Conservation (phyloP, 1,140 invertebrate genomes). For the Saccostrea cuccullata region DNA sequence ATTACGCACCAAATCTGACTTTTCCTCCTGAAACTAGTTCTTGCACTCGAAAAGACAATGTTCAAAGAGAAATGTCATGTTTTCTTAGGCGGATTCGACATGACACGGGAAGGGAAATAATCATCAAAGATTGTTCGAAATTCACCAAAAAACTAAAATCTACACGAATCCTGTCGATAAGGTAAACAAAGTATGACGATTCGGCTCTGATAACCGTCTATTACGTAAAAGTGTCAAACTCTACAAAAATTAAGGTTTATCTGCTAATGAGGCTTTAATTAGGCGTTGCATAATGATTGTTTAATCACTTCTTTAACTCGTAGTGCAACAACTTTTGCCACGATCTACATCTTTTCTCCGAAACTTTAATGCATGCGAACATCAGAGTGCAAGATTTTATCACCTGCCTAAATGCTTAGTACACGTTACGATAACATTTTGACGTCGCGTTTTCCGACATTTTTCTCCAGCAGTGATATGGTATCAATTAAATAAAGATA, state of each 20-base stretch:
- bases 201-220: neutral
- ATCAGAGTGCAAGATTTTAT: too few species aligned
- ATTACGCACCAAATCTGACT: neutral
- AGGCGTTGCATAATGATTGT: neutral
- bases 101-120: slow-evolving; percentile 5
- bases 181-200: slow-evolving; percentile 10
- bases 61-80: neutral
- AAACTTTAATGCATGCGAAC: too few species aligned
- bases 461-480: neutral
- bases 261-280: slow-evolving; percentile 2
- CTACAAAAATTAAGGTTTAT: neutral
- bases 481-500: slow-evolving; percentile 18
- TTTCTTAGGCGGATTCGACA: neutral
- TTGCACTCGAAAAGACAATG: slow-evolving; percentile 19
- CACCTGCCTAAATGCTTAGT: too few species aligned
- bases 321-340: neutral
- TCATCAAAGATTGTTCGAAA: neutral
- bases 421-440: neutral
- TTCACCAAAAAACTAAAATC: neutral
- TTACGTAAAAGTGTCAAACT: slow-evolving; percentile 23
- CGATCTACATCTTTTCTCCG: neutral
- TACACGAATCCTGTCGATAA: neutral
- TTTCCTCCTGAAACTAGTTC: neutral
- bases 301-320: neutral
- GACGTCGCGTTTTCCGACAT: neutral